These are phyloP conservation scores for Phaetusa simplex DNA, from an alignment of 2,113 vertebrate genomes.

Conservation along the genomic window DNA sequence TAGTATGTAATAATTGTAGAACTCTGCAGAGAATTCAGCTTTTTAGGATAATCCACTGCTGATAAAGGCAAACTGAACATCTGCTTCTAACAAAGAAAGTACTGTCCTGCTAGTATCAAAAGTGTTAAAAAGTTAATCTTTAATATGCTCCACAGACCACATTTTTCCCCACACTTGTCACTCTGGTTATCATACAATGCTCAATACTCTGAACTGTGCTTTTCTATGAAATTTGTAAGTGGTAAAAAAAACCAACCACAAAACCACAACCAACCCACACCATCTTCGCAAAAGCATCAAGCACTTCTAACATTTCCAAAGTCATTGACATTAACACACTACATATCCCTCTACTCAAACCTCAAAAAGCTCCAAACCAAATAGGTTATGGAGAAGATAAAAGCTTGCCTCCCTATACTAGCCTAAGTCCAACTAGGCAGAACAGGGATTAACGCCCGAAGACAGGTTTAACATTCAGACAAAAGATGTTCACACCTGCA, in stretches of 20 bases:
- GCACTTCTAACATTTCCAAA: background rate
- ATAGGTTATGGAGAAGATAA: background rate
- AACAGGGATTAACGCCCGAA: background rate
- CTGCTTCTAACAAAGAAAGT: background rate
- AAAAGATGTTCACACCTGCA: background rate
- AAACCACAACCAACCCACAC: background rate
- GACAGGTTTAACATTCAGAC: background rate
- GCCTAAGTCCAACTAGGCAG: background rate
- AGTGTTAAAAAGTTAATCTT: background rate
- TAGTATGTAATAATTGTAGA: background rate
- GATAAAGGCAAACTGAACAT: background rate
- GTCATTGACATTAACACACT: background rate
- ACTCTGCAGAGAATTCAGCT: background rate
- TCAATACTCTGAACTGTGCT: background rate
- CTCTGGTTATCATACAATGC: background rate
- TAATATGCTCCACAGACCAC: background rate
- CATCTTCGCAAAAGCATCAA: background rate
- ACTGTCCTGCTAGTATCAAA: background rate
- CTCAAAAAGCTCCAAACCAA: background rate
- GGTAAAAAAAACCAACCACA: background rate
- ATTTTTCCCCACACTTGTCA: background rate
- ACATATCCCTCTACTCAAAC: background rate
- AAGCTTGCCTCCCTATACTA: background rate
- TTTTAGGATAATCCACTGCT: background rate
- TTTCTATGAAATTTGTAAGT: background rate